phyloP scores from a whole-genome alignment of 2,797 vertebrate species.

The Pantherophis vulpinus region DNA sequence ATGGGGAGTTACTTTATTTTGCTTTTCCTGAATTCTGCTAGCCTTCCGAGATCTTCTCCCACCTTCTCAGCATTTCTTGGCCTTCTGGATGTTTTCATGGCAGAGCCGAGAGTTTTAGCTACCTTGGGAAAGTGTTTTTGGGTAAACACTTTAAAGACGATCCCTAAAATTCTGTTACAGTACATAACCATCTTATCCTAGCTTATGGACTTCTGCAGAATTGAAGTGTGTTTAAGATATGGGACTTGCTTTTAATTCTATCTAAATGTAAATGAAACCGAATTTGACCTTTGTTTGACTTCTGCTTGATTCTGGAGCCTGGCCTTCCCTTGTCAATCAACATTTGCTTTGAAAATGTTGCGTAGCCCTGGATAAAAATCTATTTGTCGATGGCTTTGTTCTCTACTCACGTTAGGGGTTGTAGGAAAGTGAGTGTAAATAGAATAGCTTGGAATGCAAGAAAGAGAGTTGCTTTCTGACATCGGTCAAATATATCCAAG shows the following conservation, averaged over 20 bases:
- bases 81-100: background rate
- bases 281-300: background rate
- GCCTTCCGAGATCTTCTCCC: background rate
- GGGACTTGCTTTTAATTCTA: background rate
- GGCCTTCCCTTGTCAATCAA: background rate
- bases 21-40: background rate
- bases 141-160: background rate
- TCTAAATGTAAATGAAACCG: background rate
- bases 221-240: background rate
- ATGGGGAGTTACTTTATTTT: background rate
- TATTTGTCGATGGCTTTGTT: background rate
- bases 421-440: background rate
- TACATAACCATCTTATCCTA: background rate
- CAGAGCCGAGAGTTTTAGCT: background rate
- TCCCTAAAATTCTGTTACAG: background rate
- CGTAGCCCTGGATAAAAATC: background rate
- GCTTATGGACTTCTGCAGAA: background rate
- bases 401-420: background rate
- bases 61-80: background rate
- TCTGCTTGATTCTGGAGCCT: background rate
- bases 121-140: background rate
- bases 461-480: background rate
- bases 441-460: background rate
- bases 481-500: background rate
- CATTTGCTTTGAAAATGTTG: background rate